Evolutionary conservation across 2,113 vertebrate genomes (phyloP).

Genomic region (Agapornis roseicollis): DNA sequence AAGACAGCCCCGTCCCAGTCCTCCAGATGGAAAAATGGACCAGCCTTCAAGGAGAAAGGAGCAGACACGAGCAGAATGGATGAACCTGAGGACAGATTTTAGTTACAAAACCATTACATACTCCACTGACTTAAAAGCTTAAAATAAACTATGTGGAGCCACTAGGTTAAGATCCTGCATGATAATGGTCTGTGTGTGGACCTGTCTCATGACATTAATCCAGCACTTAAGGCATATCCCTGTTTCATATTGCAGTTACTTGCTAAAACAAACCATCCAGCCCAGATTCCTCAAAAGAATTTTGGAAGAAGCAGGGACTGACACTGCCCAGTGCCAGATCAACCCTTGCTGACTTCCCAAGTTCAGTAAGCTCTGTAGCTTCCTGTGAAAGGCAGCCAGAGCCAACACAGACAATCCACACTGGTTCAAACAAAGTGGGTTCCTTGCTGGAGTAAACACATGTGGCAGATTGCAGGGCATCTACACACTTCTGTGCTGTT

Average conservation of each 20-base stretch:
- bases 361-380: neutral
- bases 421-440: accelerated
- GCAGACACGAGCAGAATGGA: neutral
- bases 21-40: neutral
- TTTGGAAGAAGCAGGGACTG: neutral
- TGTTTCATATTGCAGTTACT: neutral
- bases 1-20: neutral
- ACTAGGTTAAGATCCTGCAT: neutral
- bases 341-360: neutral
- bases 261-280: neutral
- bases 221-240: neutral
- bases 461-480: neutral
- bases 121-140: neutral
- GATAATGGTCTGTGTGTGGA: neutral
- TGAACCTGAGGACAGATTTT: neutral
- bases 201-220: neutral
- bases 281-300: neutral
- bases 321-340: neutral
- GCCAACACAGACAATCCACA: neutral
- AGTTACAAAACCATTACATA: neutral
- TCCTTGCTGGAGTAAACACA: neutral
- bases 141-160: neutral
- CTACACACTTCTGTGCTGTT: neutral
- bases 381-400: neutral
- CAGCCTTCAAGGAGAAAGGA: neutral